phyloP scores from a whole-genome alignment of 2,113 vertebrate species.

The Eurypyga helias region DNA sequence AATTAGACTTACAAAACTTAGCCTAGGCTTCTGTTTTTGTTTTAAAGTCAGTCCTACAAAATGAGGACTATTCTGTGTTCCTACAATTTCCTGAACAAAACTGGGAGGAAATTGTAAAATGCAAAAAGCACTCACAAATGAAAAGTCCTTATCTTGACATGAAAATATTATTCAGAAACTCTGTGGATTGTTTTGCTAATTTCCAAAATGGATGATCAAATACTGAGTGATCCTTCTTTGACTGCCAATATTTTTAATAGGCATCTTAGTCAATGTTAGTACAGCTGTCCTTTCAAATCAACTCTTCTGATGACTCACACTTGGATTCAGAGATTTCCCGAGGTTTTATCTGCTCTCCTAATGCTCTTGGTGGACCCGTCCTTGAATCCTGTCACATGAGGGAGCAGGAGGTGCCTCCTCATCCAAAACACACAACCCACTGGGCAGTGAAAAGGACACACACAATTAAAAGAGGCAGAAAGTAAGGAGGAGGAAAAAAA shows the following conservation, averaged over 20 bases:
- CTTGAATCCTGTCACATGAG: not conserved
- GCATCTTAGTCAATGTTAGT: slow-evolving; percentile 75
- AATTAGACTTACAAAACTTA: slow-evolving; percentile 7
- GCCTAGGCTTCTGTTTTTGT: slow-evolving; percentile 20
- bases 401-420: not conserved
- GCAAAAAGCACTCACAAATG: not conserved
- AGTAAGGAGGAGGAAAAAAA: not conserved
- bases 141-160: slow-evolving; percentile 50
- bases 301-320: slow-evolving; percentile 60
- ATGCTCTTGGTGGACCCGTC: slow-evolving; percentile 16
- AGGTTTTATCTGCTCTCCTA: slow-evolving; percentile 65
- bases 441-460: not conserved
- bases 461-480: not conserved
- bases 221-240: slow-evolving; percentile 49
- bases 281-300: slow-evolving; percentile 73
- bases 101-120: not conserved
- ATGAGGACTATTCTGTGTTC: slow-evolving; percentile 10
- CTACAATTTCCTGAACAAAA: slow-evolving; percentile 4
- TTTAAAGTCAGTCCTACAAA: not conserved
- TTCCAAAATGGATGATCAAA: slow-evolving; percentile 61
- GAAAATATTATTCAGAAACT: slow-evolving; percentile 60
- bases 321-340: slow-evolving; percentile 57
- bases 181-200: slow-evolving; percentile 61
- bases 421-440: slow-evolving; percentile 59
- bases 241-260: slow-evolving; percentile 72